Evolutionary conservation across 2,113 vertebrate species (phyloP).

Genomic region (Oceanodroma tethys): DNA sequence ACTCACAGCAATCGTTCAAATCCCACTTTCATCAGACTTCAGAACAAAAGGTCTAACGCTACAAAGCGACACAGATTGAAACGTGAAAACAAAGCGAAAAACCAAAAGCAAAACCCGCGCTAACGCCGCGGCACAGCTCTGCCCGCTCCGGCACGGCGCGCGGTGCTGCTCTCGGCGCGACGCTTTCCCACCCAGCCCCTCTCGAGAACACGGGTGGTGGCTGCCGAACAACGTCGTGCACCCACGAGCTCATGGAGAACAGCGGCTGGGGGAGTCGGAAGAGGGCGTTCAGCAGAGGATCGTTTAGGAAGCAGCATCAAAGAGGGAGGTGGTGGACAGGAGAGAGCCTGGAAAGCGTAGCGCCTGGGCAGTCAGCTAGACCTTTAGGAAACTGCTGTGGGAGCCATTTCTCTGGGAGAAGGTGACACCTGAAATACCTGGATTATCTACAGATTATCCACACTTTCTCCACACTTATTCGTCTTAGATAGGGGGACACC

Average conservation of each 20-base stretch:
- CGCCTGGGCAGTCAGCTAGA: rapidly evolving
- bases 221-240: not conserved
- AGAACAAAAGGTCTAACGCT: not conserved
- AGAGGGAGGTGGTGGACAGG: too few species aligned
- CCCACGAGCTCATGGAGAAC: not conserved
- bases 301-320: not conserved
- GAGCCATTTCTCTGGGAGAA: not conserved
- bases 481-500: not conserved
- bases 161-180: rapidly evolving
- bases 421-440: not conserved
- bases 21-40: not conserved
- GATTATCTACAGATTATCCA: not conserved
- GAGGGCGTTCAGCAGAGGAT: too few species aligned
- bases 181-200: not conserved
- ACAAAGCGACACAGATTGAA: not conserved
- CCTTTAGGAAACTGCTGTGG: not conserved
- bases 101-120: not conserved
- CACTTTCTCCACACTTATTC: not conserved
- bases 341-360: not conserved
- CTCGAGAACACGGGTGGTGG: not conserved
- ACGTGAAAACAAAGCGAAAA: not conserved
- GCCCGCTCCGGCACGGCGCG: not conserved
- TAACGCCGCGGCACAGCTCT: too few species aligned
- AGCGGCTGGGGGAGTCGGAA: not conserved
- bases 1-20: not conserved